Evolutionary conservation across 2,113 vertebrate genomes (phyloP), one percentile per base, ranked within the genome.

Genomic region (Mugil cephalus): DNA sequence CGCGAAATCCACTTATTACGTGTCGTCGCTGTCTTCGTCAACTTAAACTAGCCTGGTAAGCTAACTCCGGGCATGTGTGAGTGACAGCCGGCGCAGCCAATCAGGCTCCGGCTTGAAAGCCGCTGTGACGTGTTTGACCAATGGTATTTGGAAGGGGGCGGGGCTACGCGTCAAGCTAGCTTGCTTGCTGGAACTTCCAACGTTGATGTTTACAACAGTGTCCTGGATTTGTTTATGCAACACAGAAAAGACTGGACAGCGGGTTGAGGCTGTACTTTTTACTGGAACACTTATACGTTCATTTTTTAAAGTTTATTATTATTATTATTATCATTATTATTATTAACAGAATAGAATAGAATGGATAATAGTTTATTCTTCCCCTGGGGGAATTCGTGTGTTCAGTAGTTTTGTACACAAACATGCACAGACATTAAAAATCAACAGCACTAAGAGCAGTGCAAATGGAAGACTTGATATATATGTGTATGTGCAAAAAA

Each of bases 141-240:
- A 83, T 80, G 4, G 47, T 7, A 38, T 59, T 43, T 13, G 6
- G 48, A 46, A 0, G 39, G 38, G 69, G 88, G 90, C 62, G 89
- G 88, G 88, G 24, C 58, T 88, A 30, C 55, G 1, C 42, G 67
- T 83, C 91, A 77, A 60, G 60, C 88, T 43, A 93, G 14, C 87
- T 39, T 87, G 85, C 73, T 84, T 8, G 39, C 18, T 64, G 39
- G 39, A 88, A 81, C 45, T 89, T 85, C 77, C 58, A 80, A 15
- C 76, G 62, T 74, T 79, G 51, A 55, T 86, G 86, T 91, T 85
- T 74, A 84, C 69, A 78, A 72, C 59, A 53, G 46, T 47, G 70
- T n/a, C 19, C 59, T 59, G 60, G 64, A 76, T 79, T 83, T 88
- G 85, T 87, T 90, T 82, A 80, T 63, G 83, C 63, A 78, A 80